Evolutionary conservation across 2,113 vertebrate species (phyloP).

Genomic region (Trogon melanurus): DNA sequence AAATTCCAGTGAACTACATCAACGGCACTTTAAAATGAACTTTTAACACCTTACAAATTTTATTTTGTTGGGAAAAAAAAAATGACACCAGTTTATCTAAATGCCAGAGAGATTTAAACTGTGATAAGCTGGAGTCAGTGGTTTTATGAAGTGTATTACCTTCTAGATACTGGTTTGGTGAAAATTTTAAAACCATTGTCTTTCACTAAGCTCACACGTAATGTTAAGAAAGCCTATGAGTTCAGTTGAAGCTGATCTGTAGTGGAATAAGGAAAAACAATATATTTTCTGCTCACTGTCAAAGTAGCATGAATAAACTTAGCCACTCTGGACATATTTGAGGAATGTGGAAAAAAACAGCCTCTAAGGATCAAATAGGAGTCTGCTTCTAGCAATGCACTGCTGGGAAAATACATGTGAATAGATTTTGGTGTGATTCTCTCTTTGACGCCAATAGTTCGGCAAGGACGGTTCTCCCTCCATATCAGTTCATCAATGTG

Average conservation of each 20-base stretch:
- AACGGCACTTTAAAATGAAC: slow-evolving; percentile 62
- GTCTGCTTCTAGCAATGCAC: background rate
- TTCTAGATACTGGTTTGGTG: background rate
- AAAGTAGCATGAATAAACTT: background rate
- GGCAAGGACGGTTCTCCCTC: background rate
- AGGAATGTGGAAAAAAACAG: background rate
- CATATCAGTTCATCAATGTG: accelerated
- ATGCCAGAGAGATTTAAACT: slow-evolving; percentile 19
- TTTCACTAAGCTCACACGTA: background rate
- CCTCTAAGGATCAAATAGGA: background rate
- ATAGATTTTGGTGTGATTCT: accelerated
- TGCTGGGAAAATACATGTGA: background rate
- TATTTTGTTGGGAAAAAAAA: slow-evolving; percentile 54
- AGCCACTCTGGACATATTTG: background rate
- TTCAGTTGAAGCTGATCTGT: background rate
- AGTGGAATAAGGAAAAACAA: background rate
- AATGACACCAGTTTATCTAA: slow-evolving; percentile 17
- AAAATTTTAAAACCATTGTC: background rate
- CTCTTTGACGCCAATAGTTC: accelerated
- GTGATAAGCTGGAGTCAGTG: background rate
- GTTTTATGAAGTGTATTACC: slow-evolving; percentile 2
- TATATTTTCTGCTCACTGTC: background rate
- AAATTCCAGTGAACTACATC: slow-evolving; percentile 51
- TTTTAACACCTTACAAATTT: slow-evolving; percentile 48
- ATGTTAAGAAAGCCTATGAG: background rate